Evolutionary conservation across 2,797 vertebrate species (phyloP).

Genomic region (Microctenopoma lineatum): DNA sequence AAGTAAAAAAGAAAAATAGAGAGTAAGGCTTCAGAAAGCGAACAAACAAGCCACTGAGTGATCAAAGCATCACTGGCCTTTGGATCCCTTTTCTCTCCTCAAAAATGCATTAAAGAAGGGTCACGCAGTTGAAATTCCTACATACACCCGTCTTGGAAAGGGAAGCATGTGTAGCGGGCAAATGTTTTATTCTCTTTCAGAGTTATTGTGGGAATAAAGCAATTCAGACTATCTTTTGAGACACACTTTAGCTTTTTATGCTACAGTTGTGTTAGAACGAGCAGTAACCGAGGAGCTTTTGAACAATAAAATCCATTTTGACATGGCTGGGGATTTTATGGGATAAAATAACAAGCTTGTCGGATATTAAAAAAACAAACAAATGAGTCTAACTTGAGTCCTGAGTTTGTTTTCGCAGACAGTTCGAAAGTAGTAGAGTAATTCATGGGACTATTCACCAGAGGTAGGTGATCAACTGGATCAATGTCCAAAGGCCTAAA

Average conservation of each 20-base stretch:
- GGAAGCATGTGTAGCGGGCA: conserved; percentile 13
- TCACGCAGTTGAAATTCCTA: conserved; percentile 21
- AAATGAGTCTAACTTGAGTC: conserved; percentile 17
- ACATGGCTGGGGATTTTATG: conserved; percentile 20
- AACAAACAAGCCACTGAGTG: conserved; percentile 28
- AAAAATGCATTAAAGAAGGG: conserved; percentile 52
- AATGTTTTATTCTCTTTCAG: conserved; percentile 74
- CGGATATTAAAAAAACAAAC: conserved; percentile 1
- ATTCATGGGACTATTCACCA: not conserved
- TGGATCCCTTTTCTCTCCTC: conserved; percentile 42
- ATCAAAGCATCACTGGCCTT: conserved; percentile 48
- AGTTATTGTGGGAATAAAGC: conserved; percentile 31
- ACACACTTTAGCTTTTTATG: conserved; percentile 20
- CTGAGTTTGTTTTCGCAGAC: conserved; percentile 1
- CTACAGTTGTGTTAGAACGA: not conserved
- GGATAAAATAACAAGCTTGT: conserved; percentile 22
- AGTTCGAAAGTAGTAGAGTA: conserved; percentile 5
- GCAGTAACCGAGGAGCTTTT: conserved; percentile 27
- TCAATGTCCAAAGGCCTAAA: conserved; percentile 34
- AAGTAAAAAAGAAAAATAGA: conserved; percentile 37
- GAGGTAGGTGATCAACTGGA: not conserved
- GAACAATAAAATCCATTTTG: conserved; percentile 44
- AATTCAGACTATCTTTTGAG: conserved; percentile 22
- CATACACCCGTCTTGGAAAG: conserved; percentile 21
- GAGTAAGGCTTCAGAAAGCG: conserved; percentile 23